Percentiles rank a stretch among this genome's conserved stretches.
Conservation (phyloP, 2,113 vertebrate genomes). For the Chaetops frenatus region DNA sequence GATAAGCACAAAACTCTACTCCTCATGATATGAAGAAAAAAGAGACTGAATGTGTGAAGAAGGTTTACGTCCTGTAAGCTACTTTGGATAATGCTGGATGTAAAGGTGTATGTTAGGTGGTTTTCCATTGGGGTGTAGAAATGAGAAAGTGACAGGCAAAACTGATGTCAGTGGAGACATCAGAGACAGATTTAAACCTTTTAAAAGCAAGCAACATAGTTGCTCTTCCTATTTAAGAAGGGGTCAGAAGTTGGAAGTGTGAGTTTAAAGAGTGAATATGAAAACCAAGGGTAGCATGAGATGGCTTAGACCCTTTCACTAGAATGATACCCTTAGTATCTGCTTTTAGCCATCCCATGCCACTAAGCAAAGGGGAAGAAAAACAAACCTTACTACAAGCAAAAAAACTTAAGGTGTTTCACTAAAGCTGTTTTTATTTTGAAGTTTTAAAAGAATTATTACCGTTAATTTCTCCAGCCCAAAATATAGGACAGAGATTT, state of each 20-base stretch:
- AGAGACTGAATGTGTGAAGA: slow-evolving; percentile 90
- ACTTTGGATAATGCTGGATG: slow-evolving; percentile 70
- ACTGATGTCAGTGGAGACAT: slow-evolving; percentile 63
- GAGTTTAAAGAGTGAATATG: slow-evolving; percentile 10
- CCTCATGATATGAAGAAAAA: slow-evolving; percentile 97
- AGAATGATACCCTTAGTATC: slow-evolving; percentile 20
- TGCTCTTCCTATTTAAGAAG: slow-evolving; percentile 62
- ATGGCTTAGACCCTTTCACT: slow-evolving; percentile 51
- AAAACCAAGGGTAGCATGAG: slow-evolving; percentile 39
- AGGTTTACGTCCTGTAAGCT: slow-evolving; percentile 88
- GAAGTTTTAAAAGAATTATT: slow-evolving; percentile 49
- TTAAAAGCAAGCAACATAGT: slow-evolving; percentile 56
- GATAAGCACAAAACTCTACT: slow-evolving; percentile 99
- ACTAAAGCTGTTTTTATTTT: slow-evolving; percentile 68
- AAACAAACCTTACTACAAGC: slow-evolving; percentile 44
- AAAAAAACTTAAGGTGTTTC: slow-evolving; percentile 70
- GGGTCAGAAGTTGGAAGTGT: slow-evolving; percentile 57
- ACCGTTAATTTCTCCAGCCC: slow-evolving; percentile 48
- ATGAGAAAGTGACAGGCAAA: slow-evolving; percentile 65
- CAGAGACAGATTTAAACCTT: slow-evolving; percentile 55
- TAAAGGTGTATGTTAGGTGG: slow-evolving; percentile 55
- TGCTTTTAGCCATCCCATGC: slow-evolving; percentile 44
- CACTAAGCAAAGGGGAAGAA: slow-evolving; percentile 15
- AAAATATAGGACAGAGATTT: slow-evolving; percentile 39
- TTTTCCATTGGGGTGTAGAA: slow-evolving; percentile 71